Conservation (phyloP, 2,113 vertebrate genomes). For the Parus major region DNA sequence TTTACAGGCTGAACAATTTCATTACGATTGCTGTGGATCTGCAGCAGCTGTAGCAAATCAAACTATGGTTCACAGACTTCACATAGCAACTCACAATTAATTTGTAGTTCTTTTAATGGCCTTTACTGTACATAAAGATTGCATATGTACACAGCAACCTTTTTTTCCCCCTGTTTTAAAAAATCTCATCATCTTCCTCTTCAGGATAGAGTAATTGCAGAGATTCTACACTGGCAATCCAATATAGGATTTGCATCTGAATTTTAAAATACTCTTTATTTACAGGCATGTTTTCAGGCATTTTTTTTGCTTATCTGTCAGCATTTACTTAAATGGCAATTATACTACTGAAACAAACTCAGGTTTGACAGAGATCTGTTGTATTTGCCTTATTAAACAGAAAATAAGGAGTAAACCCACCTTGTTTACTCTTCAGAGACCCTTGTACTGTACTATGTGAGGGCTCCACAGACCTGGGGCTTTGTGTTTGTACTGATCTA, state of each 20-base stretch:
- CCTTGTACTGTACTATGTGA: background rate
- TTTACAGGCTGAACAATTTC: background rate
- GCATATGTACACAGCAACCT: background rate
- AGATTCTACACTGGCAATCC: background rate
- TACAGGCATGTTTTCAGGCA: background rate
- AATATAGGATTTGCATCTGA: background rate
- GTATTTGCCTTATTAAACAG: constrained; percentile 61
- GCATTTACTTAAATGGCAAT: constrained; percentile 17
- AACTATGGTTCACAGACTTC: background rate
- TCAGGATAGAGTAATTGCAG: background rate
- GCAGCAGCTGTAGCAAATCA: background rate
- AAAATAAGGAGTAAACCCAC: constrained; percentile 6
- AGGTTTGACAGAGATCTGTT: constrained; percentile 34
- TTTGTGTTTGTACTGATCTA: constrained; percentile 27
- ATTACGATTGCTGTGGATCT: background rate
- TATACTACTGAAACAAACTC: constrained; percentile 43
- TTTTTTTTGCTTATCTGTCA: constrained; percentile 18
- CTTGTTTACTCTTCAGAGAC: constrained; percentile 16
- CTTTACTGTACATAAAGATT: background rate
- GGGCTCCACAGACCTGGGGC: background rate
- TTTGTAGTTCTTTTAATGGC: background rate
- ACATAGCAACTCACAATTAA: background rate
- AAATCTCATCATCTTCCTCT: background rate
- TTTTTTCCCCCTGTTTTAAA: background rate
- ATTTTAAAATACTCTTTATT: background rate